phyloP scores from a whole-genome alignment of 92 coral and sea anemone species.

The Heteractis magnifica region DNA sequence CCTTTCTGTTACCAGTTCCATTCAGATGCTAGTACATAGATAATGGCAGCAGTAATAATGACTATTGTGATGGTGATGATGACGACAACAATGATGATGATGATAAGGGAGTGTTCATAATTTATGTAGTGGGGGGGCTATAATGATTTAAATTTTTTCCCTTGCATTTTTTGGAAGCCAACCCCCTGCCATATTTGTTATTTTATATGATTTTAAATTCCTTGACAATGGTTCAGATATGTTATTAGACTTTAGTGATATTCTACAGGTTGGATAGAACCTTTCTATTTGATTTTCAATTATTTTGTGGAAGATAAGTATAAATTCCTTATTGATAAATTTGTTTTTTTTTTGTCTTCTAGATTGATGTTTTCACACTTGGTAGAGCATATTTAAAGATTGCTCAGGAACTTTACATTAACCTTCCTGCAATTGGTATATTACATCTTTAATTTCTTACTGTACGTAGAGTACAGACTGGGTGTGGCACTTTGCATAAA shows the following conservation, averaged over 20 bases:
- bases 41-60: too few species aligned
- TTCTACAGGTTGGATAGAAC: constrained; percentile 67
- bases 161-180: too few species aligned
- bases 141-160: too few species aligned
- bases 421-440: constrained; percentile 89
- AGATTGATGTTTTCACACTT: constrained; percentile 94
- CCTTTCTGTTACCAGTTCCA: constrained; percentile 31
- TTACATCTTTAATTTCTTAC: too few species aligned
- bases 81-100: too few species aligned
- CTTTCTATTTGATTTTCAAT: not conserved
- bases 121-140: too few species aligned
- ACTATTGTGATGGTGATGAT: not conserved
- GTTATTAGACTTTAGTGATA: constrained; percentile 95
- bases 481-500: too few species aligned
- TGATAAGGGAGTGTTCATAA: too few species aligned
- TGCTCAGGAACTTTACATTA: constrained; percentile 91
- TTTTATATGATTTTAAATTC: not conserved
- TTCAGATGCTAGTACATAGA: too few species aligned
- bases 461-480: too few species aligned
- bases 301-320: not conserved
- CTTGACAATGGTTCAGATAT: constrained; percentile 56
- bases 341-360: not conserved
- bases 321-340: not conserved
- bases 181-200: too few species aligned
- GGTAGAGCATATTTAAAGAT: constrained; percentile 91